phyloP scores from a whole-genome alignment of 1,140 invertebrate genomes.

The Pogonomyrmex barbatus region DNA sequence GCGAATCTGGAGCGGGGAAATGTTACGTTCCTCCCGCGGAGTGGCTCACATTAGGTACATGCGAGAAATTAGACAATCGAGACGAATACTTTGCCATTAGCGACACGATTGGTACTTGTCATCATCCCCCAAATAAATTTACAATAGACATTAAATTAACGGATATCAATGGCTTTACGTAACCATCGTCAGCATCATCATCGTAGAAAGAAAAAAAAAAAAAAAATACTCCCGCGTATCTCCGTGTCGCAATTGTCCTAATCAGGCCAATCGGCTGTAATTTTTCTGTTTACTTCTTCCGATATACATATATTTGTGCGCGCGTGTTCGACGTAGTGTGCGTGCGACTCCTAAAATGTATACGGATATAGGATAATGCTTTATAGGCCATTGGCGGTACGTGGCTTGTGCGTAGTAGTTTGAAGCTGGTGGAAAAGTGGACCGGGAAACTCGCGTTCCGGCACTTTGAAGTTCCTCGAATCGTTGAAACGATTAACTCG shows the following conservation, averaged over 20 bases:
- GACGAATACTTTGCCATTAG: background rate
- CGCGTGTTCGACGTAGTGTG: background rate
- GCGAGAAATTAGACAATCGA: background rate
- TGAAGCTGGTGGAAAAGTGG: conserved; percentile 56
- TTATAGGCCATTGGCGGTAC: conserved; percentile 1
- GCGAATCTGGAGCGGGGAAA: background rate
- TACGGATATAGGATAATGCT: conserved; percentile 27
- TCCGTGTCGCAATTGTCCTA: background rate
- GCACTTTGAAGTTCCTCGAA: conserved; percentile 65
- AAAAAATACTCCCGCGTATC: background rate
- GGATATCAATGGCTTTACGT: background rate
- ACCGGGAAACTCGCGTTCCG: conserved; percentile 41
- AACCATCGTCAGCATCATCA: background rate
- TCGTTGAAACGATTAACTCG: conserved; percentile 71
- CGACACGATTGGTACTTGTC: background rate
- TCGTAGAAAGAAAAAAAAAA: background rate
- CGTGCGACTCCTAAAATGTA: conserved; percentile 37
- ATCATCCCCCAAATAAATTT: background rate
- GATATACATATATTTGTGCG: background rate
- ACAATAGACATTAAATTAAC: background rate
- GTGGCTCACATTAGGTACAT: background rate
- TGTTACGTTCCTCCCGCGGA: background rate
- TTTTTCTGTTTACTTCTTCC: conserved; percentile 48
- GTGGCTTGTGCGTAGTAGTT: conserved; percentile 39
- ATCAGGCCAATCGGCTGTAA: conserved; percentile 31